Base-by-base conservation (phyloP, 2,797 vertebrate species). In the Sebastes itinus region DNA sequence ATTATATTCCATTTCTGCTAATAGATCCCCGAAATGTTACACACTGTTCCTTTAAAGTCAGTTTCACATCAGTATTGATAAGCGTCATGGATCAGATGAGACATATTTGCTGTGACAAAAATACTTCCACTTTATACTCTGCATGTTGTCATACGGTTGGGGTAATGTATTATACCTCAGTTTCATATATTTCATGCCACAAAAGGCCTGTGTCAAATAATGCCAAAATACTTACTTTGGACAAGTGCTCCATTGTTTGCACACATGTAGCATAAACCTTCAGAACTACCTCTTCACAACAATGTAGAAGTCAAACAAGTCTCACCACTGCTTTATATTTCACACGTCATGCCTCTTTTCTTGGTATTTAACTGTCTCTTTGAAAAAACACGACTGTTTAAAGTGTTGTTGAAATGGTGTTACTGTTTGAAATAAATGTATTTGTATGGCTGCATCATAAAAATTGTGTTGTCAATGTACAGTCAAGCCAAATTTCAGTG, bases 241-340 rank as follows among this genome's bases (percentile, higher is more conserved):
- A 84, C n/a, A 81, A 70, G 38, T 78, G 69, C 69, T 83, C 70
- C 35, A 79, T 74, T 49, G 28, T 78, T 89, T 87, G 80, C 85
- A 88, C 82, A 89, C 54, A 60, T 65, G 82, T 90, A 85, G 81
- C 87, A 82, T 73, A 87, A 82, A 84, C 49, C 33, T 87, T 80
- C 67, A 61, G 67, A 93, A 88, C 93, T 94, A 94, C 93, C 93
- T 93, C 93, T 87, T 87, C 63, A 78, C 38, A 78, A 80, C 54
- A 72, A 55, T 76, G 30, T 59, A 62, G 49, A 87, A 77, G 35
- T 77, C n/a, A 75, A 85, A 66, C 35, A 25, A 67, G 7, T 68
- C 3, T 2, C 25, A 33, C 9, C 38, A 68, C 55, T 77, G 81
- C 63, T 85, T 66, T 58, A 9, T 59, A 35, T 71, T 69, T 38